phyloP scores from a whole-genome alignment of 2,888 invertebrate genomes.

The Xanthorhoe designata region DNA sequence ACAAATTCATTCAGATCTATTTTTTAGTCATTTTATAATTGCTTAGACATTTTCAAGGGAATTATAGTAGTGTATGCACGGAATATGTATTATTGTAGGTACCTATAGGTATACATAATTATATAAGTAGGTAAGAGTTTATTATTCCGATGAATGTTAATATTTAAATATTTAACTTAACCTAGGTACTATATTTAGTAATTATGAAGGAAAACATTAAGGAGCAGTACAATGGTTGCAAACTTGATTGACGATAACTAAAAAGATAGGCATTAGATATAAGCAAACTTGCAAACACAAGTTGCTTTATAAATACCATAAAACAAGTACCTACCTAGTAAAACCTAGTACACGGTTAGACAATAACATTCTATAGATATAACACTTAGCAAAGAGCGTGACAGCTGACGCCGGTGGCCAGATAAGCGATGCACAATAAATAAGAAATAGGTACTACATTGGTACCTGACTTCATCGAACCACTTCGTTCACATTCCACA shows the following conservation, averaged over 20 bases:
- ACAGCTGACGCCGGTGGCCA: background rate
- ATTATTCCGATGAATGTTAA: too few species aligned
- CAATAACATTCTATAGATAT: background rate
- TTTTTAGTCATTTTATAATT: too few species aligned
- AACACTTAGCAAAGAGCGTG: constrained; percentile 1
- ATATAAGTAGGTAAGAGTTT: too few species aligned
- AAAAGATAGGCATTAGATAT: background rate
- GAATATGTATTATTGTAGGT: too few species aligned
- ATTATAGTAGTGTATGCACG: too few species aligned
- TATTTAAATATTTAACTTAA: too few species aligned
- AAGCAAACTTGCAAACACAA: background rate
- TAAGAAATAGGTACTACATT: background rate
- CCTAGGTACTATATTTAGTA: too few species aligned
- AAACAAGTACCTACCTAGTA: background rate
- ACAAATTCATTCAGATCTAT: too few species aligned
- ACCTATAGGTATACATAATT: too few species aligned
- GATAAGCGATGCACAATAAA: background rate
- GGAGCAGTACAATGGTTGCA: background rate
- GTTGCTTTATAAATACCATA: background rate
- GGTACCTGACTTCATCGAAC: background rate
- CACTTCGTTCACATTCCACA: too few species aligned
- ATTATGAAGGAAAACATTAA: too few species aligned
- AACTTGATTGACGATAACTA: background rate
- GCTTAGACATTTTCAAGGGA: too few species aligned
- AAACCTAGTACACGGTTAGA: constrained; percentile 5